Evolutionary conservation across 2,888 invertebrate genomes (phyloP), one percentile per base, ranked within the genome.

Genomic region (Eubasilissa splendida): DNA sequence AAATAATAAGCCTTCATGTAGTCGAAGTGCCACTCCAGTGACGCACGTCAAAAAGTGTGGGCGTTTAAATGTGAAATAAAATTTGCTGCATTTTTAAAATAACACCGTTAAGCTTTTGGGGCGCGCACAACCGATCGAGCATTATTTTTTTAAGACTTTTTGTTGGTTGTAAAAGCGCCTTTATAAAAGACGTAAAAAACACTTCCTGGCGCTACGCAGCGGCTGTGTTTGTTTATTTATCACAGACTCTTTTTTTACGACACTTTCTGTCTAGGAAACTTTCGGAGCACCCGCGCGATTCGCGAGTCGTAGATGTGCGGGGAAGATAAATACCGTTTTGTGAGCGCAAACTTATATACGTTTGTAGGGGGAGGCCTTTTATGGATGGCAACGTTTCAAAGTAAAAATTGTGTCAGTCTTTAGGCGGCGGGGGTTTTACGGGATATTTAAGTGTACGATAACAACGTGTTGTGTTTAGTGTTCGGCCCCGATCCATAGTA

Each of bases 171-270:
- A 68, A 53, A 70, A 53, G 79, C 76, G 70, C 82, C 80, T 63
- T 80, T 80, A 82, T 80, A 82, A 82, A 80, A 77, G 82, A 80
- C 75, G 73, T 79, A 81, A 83, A 81, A 80, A 77, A 71, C 59
- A 77, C 79, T 81, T 81, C 83, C 81, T 81, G 81, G 83, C 81
- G 83, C 83, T 83, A 50, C 70, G 78, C 73, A 68, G 60, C 81
- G 74, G 75, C 75, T 76, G 76, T 81, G 81, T 83, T 83, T 83
- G 80, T 83, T 83, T 83, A 83, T 83, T 83, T 81, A 83, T 80
- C 73, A 58, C 73, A 71, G 71, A 76, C 77, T 54, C 50, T 75
- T 80, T 82, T 22, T 79, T 81, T 79, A 77, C 77, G 70, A 58
- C 70, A 70, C 66, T 79, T 75, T 75, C 53, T 75, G 79, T 65